Base-by-base conservation (phyloP, 2,113 vertebrate genomes). In the Trogon melanurus region DNA sequence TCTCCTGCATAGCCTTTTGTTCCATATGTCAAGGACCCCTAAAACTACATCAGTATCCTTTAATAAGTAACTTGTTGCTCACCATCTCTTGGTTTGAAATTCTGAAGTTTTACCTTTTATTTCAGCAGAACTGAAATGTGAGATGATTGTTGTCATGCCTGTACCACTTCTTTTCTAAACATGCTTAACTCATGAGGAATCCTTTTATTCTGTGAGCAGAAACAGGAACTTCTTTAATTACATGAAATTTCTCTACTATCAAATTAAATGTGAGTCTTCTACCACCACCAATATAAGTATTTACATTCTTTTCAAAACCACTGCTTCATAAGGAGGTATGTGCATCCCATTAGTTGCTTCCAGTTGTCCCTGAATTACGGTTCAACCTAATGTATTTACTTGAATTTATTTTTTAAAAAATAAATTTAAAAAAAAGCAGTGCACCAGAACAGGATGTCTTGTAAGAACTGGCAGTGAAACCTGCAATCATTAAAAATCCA, bases 391-490 rank as follows among this genome's bases (percentile, higher is more conserved):
- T 27, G 15, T n/a, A 94, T 80, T 86, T 70, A 58, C 38, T 74
- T 57, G 30, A 21, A 1, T 34, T 22, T 20, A 66, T 70, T 70
- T 51, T 29, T 56, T 57, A 41, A 41, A 41, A 41, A 41, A 41
- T 36, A 36, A 36, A 36, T 36, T 36, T 8, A 41, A 41, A 41
- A 41, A 41, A 41, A 78, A 67, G 69, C 57, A 80, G 38, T 61
- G 23, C 75, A 91, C 51, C 67, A 94, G 91, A 92, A 48, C 95
- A 97, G 93, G 85, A 92, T 91, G 92, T 94, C 76, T 91, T 92
- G 71, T 19, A 70, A 92, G 64, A 93, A 92, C 89, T 96, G 91
- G 95, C 95, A 95, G 79, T 62, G 53, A 97, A 95, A 94, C 58
- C 64, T 85, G 61, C 0, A 1, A 94, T 91, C 83, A 88, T 96